A percentile compares a stretch with the other conserved stretches of the same genome.
phyloP scores from a whole-genome alignment of 1,140 invertebrate genomes.

The Onthophagus taurus region DNA sequence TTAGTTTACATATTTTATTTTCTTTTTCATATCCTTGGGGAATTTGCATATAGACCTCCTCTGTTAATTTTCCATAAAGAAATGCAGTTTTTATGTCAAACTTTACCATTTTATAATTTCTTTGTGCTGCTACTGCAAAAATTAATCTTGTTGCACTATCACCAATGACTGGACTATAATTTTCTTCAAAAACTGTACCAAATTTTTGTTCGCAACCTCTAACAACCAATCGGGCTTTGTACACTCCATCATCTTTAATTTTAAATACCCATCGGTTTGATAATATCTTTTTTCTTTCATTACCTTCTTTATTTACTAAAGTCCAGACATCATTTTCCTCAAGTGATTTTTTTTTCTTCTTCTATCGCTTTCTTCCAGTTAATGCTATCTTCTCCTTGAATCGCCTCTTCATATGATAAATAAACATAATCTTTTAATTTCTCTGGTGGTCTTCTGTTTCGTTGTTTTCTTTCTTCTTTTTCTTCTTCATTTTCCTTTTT shows the following conservation, averaged over 20 bases:
- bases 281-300: slow-evolving; percentile 1
- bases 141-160: slow-evolving; percentile 16
- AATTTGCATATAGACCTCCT: slow-evolving; percentile 33
- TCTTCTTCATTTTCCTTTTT: slow-evolving; percentile 12
- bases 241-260: slow-evolving; percentile 7
- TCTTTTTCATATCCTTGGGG: slow-evolving; percentile 25
- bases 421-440: slow-evolving; percentile 16
- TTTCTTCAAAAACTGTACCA: slow-evolving; percentile 10
- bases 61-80: slow-evolving; percentile 33
- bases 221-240: slow-evolving; percentile 19
- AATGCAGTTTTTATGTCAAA: slow-evolving; percentile 38
- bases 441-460: neutral
- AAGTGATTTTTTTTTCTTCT: slow-evolving; percentile 12
- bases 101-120: slow-evolving; percentile 21
- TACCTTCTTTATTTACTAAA: slow-evolving; percentile 1
- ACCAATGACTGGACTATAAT: slow-evolving; percentile 19
- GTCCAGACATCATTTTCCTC: slow-evolving; percentile 17
- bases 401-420: neutral
- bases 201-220: slow-evolving; percentile 12
- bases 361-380: slow-evolving; percentile 16
- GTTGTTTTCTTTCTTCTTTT: neutral
- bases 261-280: slow-evolving; percentile 10
- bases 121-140: slow-evolving; percentile 12
- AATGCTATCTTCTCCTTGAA: slow-evolving; percentile 1
- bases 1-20: slow-evolving; percentile 21